These are phyloP conservation scores for Pseudobourletiella spinata DNA, from an alignment of 1,140 invertebrate genomes.

Conservation along the genomic window DNA sequence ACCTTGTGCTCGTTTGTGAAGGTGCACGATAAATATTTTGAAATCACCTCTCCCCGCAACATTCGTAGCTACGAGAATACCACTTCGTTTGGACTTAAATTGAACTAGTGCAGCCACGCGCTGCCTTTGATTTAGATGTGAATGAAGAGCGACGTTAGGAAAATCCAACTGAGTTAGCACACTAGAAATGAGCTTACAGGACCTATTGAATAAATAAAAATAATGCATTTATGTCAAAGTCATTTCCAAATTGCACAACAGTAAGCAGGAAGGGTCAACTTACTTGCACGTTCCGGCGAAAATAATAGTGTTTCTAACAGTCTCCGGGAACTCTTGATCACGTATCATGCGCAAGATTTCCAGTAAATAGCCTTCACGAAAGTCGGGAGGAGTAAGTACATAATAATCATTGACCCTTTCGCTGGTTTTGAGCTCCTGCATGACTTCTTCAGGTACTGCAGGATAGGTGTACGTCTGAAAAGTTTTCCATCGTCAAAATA, in stretches of 20 bases:
- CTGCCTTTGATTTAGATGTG: conserved; percentile 72
- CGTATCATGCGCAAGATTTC: conserved; percentile 73
- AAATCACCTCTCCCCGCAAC: conserved; percentile 78
- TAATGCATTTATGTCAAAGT: conserved; percentile 1
- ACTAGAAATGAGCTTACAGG: conserved; percentile 76
- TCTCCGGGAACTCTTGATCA: conserved; percentile 44
- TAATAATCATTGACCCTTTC: conserved; percentile 12
- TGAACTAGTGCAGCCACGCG: conserved; percentile 64
- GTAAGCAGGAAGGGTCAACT: not conserved
- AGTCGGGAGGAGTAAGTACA: conserved; percentile 58
- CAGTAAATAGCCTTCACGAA: conserved; percentile 88
- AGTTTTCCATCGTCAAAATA: too few relatives aligned
- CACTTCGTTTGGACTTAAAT: conserved; percentile 75
- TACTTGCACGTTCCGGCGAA: conserved; percentile 92
- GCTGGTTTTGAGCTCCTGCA: not conserved
- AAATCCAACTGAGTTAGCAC: conserved; percentile 76
- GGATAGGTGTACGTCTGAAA: conserved; percentile 5
- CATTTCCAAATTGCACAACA: too few relatives aligned
- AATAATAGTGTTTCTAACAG: conserved; percentile 72
- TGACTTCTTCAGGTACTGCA: not conserved
- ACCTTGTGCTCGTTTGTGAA: too few relatives aligned
- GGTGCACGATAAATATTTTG: too few relatives aligned
- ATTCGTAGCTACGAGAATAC: conserved; percentile 91
- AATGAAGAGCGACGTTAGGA: conserved; percentile 75
- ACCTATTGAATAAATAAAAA: conserved; percentile 46